Conservation (phyloP, 2,797 vertebrate species). For the Rachycentron canadum region DNA sequence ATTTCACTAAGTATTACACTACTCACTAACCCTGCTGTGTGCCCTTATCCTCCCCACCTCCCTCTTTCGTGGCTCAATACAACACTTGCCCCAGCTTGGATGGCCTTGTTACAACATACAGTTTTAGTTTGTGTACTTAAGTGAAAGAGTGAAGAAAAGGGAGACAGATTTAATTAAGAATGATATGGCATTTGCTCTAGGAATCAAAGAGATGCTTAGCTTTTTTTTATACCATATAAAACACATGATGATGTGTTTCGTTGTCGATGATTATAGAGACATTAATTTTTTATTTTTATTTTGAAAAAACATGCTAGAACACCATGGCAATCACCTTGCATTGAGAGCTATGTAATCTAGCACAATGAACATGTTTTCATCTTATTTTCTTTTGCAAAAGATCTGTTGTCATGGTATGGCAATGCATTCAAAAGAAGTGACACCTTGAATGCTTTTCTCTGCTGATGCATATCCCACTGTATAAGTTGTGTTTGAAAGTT, state of each 20-base stretch:
- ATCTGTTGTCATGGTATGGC: background rate
- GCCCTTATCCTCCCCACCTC: background rate
- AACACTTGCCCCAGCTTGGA: slow-evolving; percentile 48
- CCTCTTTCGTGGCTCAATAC: slow-evolving; percentile 15
- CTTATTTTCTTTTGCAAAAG: background rate
- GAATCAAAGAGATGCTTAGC: background rate
- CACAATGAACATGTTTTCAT: background rate
- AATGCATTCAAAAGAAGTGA: background rate
- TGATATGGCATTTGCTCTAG: slow-evolving; percentile 20
- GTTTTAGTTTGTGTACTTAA: background rate
- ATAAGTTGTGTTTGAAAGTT: background rate
- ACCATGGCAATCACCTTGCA: background rate
- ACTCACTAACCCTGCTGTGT: slow-evolving; percentile 10
- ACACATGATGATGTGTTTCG: no score
- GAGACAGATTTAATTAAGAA: slow-evolving; percentile 6
- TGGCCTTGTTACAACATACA: slow-evolving; percentile 3
- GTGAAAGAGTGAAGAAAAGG: background rate
- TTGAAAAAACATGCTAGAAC: background rate
- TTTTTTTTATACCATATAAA: background rate
- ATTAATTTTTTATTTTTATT: no score
- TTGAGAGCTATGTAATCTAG: background rate
- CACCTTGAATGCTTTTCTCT: background rate
- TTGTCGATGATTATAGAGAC: no score
- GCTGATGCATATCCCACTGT: background rate
- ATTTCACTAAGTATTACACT: slow-evolving; percentile 31